Conservation (phyloP, 2,113 vertebrate genomes). For the Mastomys coucha region DNA sequence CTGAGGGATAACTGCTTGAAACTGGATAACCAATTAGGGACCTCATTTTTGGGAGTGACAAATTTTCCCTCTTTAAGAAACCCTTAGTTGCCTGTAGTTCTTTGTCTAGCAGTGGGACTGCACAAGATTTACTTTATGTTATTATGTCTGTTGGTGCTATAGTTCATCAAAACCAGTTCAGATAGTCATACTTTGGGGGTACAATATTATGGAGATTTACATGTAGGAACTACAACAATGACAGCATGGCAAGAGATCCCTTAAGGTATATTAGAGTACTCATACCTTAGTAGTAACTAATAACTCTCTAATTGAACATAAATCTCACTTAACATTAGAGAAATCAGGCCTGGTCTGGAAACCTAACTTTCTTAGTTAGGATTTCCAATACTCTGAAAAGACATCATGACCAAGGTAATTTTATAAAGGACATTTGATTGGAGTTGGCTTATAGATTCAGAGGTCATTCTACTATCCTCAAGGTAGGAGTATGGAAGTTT, state of each 20-base stretch:
- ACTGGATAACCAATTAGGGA: background rate
- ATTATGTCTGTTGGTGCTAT: background rate
- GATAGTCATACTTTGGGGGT: background rate
- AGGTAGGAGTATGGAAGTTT: too few relatives aligned
- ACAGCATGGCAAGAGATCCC: background rate
- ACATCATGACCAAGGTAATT: too few relatives aligned
- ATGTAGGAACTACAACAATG: background rate
- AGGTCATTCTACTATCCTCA: too few relatives aligned
- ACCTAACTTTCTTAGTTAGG: background rate
- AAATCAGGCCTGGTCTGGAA: background rate
- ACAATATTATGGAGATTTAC: background rate
- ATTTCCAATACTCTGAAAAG: too few relatives aligned
- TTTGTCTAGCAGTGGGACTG: background rate
- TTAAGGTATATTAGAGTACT: background rate
- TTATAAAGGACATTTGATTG: too few relatives aligned
- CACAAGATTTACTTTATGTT: background rate
- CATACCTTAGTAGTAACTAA: background rate
- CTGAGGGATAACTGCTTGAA: background rate
- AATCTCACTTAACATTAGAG: background rate
- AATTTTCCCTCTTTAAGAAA: background rate
- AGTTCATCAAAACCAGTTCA: background rate
- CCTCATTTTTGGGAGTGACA: background rate
- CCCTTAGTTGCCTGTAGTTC: background rate
- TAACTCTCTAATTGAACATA: background rate
- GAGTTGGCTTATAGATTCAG: too few relatives aligned